These are phyloP conservation scores for Falco rusticolus DNA, from an alignment of 2,797 vertebrate genomes.

Conservation along the genomic window DNA sequence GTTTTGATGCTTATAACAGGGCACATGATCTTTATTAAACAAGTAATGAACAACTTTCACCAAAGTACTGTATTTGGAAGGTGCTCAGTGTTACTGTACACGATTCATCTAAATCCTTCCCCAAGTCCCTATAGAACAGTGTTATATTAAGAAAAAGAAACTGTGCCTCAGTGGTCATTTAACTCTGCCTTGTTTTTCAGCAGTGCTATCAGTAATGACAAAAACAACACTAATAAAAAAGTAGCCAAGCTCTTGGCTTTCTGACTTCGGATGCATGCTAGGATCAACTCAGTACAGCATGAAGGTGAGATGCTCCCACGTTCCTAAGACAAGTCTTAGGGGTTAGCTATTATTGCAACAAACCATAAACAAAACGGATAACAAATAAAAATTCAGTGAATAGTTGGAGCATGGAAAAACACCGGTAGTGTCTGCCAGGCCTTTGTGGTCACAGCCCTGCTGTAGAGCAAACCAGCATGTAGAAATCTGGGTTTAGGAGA, in stretches of 20 bases:
- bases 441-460: background rate
- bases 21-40: conserved; percentile 78
- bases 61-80: conserved; percentile 63
- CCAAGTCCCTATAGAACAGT: background rate
- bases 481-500: background rate
- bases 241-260: background rate
- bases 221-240: conserved; percentile 16
- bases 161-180: background rate
- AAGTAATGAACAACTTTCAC: conserved; percentile 71
- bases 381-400: background rate
- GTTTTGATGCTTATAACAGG: conserved; percentile 84
- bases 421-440: background rate
- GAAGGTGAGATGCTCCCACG: background rate
- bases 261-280: background rate
- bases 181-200: conserved; percentile 25
- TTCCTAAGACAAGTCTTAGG: background rate
- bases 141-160: conserved; percentile 13
- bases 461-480: background rate
- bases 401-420: background rate
- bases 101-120: conserved; percentile 17
- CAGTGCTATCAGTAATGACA: background rate
- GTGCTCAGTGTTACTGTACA: conserved; percentile 42
- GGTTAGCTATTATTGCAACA: background rate
- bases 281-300: background rate
- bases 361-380: background rate